phyloP scores from a whole-genome alignment of 2,888 invertebrate species.

The Drosophila kuntzei region DNA sequence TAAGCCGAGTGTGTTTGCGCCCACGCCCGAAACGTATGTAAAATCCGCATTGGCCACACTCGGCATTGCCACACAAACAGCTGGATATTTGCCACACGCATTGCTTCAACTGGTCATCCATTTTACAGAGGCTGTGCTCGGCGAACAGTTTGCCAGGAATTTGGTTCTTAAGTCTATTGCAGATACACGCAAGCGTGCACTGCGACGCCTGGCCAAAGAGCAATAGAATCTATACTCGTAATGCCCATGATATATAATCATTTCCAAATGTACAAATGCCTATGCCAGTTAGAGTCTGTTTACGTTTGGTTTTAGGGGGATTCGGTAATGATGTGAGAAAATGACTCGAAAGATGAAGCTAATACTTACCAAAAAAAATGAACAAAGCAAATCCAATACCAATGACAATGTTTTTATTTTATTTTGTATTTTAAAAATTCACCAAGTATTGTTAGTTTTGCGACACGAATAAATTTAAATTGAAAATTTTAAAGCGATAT shows the following conservation, averaged over 20 bases:
- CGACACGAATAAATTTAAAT: conserved; percentile 28
- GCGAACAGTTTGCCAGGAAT: conserved; percentile 78
- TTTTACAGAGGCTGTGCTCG: conserved; percentile 66
- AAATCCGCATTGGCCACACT: conserved; percentile 89
- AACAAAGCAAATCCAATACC: conserved; percentile 7
- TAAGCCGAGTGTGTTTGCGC: conserved; percentile 90
- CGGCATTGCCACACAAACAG: conserved; percentile 89
- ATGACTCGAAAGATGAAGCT: conserved; percentile 7
- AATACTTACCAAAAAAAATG: conserved; percentile 40
- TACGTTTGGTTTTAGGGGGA: conserved; percentile 3
- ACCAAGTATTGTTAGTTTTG: conserved; percentile 43
- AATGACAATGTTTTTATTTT: neutral
- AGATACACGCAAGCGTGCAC: conserved; percentile 79
- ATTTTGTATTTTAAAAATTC: conserved; percentile 36
- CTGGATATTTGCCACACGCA: conserved; percentile 89
- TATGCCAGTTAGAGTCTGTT: conserved; percentile 36
- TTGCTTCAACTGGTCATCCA: conserved; percentile 76
- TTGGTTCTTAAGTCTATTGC: conserved; percentile 79
- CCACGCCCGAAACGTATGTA: conserved; percentile 90
- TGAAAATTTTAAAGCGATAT: conserved; percentile 5
- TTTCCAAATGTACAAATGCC: conserved; percentile 1
- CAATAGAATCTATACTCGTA: conserved; percentile 49
- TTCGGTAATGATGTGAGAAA: conserved; percentile 3
- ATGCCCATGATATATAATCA: neutral
- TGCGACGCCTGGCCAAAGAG: conserved; percentile 77